Base-by-base conservation (phyloP, 2,888 invertebrate genomes). In the Diplazon laetatorius region DNA sequence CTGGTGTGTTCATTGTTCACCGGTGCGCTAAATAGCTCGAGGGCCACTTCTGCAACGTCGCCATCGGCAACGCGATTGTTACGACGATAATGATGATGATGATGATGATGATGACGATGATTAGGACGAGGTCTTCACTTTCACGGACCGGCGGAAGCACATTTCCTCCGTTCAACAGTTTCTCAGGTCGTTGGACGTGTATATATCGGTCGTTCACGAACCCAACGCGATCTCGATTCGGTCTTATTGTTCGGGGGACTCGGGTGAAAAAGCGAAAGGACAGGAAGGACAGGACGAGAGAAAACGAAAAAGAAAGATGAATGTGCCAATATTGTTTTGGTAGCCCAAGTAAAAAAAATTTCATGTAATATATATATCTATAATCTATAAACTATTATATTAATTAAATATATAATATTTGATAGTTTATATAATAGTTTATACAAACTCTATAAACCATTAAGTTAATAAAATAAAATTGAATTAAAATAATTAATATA, bases 111-210 rank as follows among this genome's bases (percentile, higher is more conserved):
- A 75, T 68, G 69, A 72, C 72, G 62, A 76, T 30, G 70, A 78
- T n/a, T 22, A 69, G 37, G 25, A 50, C 12, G 57, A 46, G 35
- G 42, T 62, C 46, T 78, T 78, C 63, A 78, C 82, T 82, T 82
- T 80, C 80, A 80, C 80, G 69, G 68, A 8, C 66, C 46, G 68
- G 30, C 74, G 78, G 76, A 69, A 76, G 44, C 60, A 18, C 55
- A 39, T 65, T 80, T 82, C 80, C 66, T 68, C 76, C 65, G 37
- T 76, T 75, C 69, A n/a, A n/a, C n/a, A 39, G 68, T 71, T 77
- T 71, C 52, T 52, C 68, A 59, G 71, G 48, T 69, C 62, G 48
- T 39, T 42, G 66, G 50, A 55, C 66, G 69, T 65, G 75, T 66
- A n/a, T 74, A 69, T 37, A 77, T 78, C 66, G 70, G 70, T 46